Evolutionary conservation across 2,888 invertebrate species (phyloP).

Genomic region (Drosophila fungiperda): DNA sequence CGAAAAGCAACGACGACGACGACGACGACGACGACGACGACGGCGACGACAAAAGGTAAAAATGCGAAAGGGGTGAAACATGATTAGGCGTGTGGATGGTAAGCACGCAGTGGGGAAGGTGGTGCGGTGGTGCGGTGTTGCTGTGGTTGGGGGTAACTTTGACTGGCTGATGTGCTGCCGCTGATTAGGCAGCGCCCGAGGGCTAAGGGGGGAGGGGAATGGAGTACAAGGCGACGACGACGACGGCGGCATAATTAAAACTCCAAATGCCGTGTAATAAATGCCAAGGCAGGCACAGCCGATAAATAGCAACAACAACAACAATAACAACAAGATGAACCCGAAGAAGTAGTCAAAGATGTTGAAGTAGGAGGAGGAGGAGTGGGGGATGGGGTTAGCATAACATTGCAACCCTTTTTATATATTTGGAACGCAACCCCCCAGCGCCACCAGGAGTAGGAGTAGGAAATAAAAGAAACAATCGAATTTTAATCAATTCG

Average conservation of each 20-base stretch:
- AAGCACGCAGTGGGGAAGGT: conserved; percentile 25
- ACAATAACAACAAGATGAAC: conserved; percentile 26
- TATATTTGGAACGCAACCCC: conserved; percentile 19
- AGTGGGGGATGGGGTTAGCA: conserved; percentile 7
- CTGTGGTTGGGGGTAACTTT: conserved; percentile 9
- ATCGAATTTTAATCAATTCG: conserved; percentile 85
- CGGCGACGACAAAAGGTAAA: conserved; percentile 67
- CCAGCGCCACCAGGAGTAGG: conserved; percentile 8
- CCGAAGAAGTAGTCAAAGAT: conserved; percentile 21
- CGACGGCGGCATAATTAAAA: conserved; percentile 73
- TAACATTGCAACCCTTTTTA: conserved; percentile 63
- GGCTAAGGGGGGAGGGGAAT: conserved; percentile 18
- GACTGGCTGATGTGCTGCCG: conserved; percentile 68
- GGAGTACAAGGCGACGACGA: conserved; percentile 26
- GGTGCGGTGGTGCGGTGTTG: conserved; percentile 9
- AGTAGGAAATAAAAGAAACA: conserved; percentile 75
- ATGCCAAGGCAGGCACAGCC: conserved; percentile 80
- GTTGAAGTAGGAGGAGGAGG: background rate
- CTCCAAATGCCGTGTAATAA: conserved; percentile 77
- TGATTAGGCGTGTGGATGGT: conserved; percentile 72
- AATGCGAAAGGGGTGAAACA: conserved; percentile 74
- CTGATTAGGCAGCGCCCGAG: conserved; percentile 74
- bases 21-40: conserved; percentile 36
- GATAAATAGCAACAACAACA: conserved; percentile 75
- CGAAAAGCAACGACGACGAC: conserved; percentile 68